Evolutionary conservation across 2,888 invertebrate genomes (phyloP), one percentile per base, ranked within the genome.

Genomic region (Agrilus biguttatus): DNA sequence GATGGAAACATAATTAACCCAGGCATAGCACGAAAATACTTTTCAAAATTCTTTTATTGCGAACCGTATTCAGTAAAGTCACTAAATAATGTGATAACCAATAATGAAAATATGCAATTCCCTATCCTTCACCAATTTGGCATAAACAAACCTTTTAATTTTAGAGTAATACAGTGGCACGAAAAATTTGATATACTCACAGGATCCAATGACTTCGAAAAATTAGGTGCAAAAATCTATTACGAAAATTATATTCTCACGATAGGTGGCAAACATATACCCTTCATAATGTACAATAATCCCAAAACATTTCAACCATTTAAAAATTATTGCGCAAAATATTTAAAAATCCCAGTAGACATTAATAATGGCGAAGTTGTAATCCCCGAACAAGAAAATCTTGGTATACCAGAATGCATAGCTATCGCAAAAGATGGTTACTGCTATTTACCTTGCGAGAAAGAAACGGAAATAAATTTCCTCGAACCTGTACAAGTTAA

Each of bases 121-220:
- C 44, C 45, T 14, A 42, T 48, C 14, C 40, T 44, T 38, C 17
- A 39, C 36, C 45, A 48, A 37, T 45, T 43, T 21, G 41, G 36
- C 14, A 45, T 47, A 14, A 19, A 36, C 2, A 13, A 45, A 13
- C 5, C 10, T 6, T 37, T 46, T 17, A n/a, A n/a, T n/a, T n/a
- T n/a, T n/a, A n/a, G n/a, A n/a, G n/a, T n/a, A n/a, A n/a, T n/a
- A n/a, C n/a, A n/a, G n/a, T n/a, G n/a, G n/a, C n/a, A n/a, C n/a
- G n/a, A n/a, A n/a, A n/a, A n/a, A n/a, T n/a, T n/a, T 34, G 47
- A 49, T 33, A 47, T 45, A n/a, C 39, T 47, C 7, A 39, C 45
- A 41, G 45, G 47, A 14, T 47, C 45, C 19, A 34, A 43, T 33
- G 49, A 49, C 33, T 45, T 49, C 23, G 43, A 45, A 44, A 37